These are phyloP conservation scores for Ovibos moschatus DNA, from an alignment of 2,113 vertebrate species.

Conservation along the genomic window DNA sequence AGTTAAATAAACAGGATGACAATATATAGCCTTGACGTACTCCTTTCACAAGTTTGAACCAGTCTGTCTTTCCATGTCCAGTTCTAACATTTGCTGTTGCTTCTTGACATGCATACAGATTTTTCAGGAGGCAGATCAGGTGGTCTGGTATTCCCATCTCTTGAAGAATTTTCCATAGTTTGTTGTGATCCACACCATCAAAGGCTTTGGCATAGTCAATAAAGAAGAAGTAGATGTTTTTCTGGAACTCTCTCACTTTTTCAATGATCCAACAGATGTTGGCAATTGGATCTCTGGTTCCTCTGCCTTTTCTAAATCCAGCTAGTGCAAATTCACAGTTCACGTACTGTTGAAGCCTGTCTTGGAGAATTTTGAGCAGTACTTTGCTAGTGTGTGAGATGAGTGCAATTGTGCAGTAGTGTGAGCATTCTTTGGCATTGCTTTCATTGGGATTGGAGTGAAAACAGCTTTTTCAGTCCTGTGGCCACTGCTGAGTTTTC, in stretches of 20 bases:
- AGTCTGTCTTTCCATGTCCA: background rate
- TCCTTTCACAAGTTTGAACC: background rate
- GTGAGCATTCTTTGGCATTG: background rate
- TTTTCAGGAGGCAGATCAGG: background rate
- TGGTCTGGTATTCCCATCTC: background rate
- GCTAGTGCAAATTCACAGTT: background rate
- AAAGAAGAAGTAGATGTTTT: background rate
- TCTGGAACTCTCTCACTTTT: background rate
- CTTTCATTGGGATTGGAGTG: background rate
- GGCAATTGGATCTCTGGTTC: background rate
- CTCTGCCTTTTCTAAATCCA: background rate
- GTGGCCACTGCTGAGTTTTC: background rate
- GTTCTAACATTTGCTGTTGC: background rate
- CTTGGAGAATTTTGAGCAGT: background rate
- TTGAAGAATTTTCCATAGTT: background rate
- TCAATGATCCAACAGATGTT: background rate
- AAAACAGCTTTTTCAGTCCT: background rate
- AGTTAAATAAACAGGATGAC: background rate
- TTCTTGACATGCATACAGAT: background rate
- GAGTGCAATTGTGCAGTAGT: background rate
- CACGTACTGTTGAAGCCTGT: background rate
- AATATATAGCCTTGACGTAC: background rate
- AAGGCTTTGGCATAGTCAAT: background rate
- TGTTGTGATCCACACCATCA: background rate
- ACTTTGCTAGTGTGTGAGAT: background rate